Evolutionary conservation across 1,140 invertebrate species (phyloP), one percentile per base, ranked within the genome.

Genomic region (Augochlora pura): DNA sequence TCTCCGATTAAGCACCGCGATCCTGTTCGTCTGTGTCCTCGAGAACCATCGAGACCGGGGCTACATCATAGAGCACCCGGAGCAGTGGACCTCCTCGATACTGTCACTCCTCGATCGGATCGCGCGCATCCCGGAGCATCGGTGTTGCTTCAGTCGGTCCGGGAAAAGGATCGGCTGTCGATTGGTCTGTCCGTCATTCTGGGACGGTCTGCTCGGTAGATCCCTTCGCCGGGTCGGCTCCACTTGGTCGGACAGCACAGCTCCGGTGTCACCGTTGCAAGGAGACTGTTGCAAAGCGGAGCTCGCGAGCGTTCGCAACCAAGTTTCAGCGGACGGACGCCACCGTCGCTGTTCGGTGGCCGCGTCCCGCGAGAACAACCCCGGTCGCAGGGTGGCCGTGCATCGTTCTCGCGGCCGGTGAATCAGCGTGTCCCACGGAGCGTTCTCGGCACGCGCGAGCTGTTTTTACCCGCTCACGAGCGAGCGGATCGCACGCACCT

Each of bases 41-140:
- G 62, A 78, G 64, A 57, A 83, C 32, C 76, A 64, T 52, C 57
- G 32, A 2, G 49, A 14, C 21, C 25, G 16, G 39, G 16, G 70
- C 81, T 84, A 84, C 81, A 84, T 84, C 54, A n/a, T 75, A 70
- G 54, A 75, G 38, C 18, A 66, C 59, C 74, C 12, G 49, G 16
- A 18, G 12, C 49, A 16, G 16, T 5, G 6, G 8, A 52, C 7
- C 7, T 8, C 27, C 68, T 21, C 39, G 60, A 64, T 72, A 59
- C 63, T 10, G 7, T 42, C 16, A 16, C 16, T 42, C 16, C 16
- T 25, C 59, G 16, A 6, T 9, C 25, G 49, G 38, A 21, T 9
- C 18, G 3, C n/a, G 16, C 57, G 18, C 46, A 23, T n/a, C 32
- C n/a, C 8, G 46, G 0, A 32, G 32, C 75, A 77, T 77, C 32